These are phyloP conservation scores for Pandemis heparana DNA, from an alignment of 2,888 invertebrate genomes.

Conservation along the genomic window DNA sequence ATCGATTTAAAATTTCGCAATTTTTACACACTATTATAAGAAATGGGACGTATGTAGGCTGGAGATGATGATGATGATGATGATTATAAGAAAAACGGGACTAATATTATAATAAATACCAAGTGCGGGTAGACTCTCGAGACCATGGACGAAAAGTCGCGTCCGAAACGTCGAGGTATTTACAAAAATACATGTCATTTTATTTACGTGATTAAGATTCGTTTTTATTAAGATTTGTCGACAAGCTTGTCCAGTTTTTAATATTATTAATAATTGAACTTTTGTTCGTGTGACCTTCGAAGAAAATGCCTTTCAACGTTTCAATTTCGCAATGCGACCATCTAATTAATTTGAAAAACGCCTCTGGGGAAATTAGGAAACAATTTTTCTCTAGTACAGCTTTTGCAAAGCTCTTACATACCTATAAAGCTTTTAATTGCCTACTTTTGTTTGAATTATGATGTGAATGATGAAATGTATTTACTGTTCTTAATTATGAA, in stretches of 20 bases:
- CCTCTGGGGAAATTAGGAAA: conserved; percentile 38
- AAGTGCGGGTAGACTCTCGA: too few relatives aligned
- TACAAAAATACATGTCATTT: too few relatives aligned
- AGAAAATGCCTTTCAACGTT: conserved; percentile 15
- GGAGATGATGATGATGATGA: too few relatives aligned
- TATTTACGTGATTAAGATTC: too few relatives aligned
- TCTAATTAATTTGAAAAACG: conserved; percentile 28
- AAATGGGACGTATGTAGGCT: too few relatives aligned
- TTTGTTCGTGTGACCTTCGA: background rate
- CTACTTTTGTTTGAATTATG: conserved; percentile 9
- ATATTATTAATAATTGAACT: background rate
- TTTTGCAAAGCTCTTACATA: conserved; percentile 20
- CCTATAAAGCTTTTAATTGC: conserved; percentile 21
- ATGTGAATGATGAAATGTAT: background rate
- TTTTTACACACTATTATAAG: too few relatives aligned
- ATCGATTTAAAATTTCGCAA: too few relatives aligned
- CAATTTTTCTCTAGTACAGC: conserved; percentile 27
- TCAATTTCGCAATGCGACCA: conserved; percentile 26
- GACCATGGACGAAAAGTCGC: too few relatives aligned
- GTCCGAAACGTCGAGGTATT: too few relatives aligned
- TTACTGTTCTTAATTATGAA: conserved; percentile 1
- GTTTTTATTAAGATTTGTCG: background rate
- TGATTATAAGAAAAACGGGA: too few relatives aligned
- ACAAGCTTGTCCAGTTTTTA: background rate
- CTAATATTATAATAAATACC: too few relatives aligned